Evolutionary conservation across 2,888 invertebrate species (phyloP), one percentile per base, ranked within the genome.

Genomic region (Dasysyrphus albostriatus): DNA sequence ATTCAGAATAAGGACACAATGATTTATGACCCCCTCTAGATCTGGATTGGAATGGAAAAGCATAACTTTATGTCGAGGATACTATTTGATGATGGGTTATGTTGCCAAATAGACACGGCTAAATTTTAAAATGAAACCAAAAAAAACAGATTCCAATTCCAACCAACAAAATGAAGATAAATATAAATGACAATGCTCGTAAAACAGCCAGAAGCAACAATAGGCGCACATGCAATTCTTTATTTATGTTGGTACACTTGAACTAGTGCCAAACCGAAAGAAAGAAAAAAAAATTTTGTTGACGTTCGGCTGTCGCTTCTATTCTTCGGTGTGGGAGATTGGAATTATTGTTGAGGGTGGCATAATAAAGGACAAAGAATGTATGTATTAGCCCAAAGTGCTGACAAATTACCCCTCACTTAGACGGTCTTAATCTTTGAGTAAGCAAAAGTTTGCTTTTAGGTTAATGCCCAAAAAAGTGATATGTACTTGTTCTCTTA

Each of bases 151-250:
- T 44, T 24, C 24, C 34, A 10, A 44, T 61, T 29, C 58, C 42
- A 72, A 73, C 77, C n/a, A 77, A 51, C 44, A 61, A 74, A 59
- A 73, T 32, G 12, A 14, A 19, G 39, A 81, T 19, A 14, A 29
- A n/a, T 19, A n/a, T 7, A 51, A 75, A 83, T 83, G 79, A 83
- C 74, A 84, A 80, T 67, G 10, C 39, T 61, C 39, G 39, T 42
- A 80, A 80, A 69, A 54, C 54, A 76, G 76, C 80, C 81, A 54
- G 70, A 77, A 82, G 85, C 82, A 85, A 82, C 85, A 85, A 85
- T 82, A 82, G 77, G 73, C 67, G 39, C 69, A 67, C 65, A 76
- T 80, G 76, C 67, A 65, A 81, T 85, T 47, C 69, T 61, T 70
- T 47, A 59, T 82, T 69, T 69, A 39, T 69, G 54, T 69, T 16